Evolutionary conservation across 2,888 invertebrate species (phyloP).

Genomic region (Iselma pallidipennis): DNA sequence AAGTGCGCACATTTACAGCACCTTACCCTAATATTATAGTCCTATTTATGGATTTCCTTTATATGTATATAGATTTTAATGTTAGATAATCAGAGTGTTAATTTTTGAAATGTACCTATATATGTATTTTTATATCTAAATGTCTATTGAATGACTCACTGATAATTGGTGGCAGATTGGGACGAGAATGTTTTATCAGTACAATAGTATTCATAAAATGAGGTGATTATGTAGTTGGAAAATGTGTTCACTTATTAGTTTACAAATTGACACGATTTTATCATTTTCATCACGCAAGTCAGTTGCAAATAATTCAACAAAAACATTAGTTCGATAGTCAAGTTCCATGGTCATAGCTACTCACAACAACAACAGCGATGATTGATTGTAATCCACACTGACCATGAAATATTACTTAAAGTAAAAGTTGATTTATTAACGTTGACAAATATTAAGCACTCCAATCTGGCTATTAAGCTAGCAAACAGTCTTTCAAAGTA

Average conservation of each 20-base stretch:
- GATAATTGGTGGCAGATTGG: not conserved
- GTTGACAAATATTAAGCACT: conserved; percentile 7
- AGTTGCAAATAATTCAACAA: conserved; percentile 7
- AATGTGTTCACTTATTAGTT: conserved; percentile 14
- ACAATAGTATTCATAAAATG: not conserved
- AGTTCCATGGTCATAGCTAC: conserved; percentile 8
- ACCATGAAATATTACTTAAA: conserved; percentile 28
- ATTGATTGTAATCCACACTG: conserved; percentile 26
- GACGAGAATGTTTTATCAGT: not conserved
- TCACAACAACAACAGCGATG: conserved; percentile 19
- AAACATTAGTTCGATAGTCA: conserved; percentile 2
- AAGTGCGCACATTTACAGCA: too few species aligned
- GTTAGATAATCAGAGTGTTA: not conserved
- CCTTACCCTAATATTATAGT: too few species aligned
- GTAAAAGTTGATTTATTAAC: conserved; percentile 14
- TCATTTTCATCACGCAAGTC: conserved; percentile 7
- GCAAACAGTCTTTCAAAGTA: not conserved
- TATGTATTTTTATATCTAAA: not conserved
- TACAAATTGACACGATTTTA: conserved; percentile 14
- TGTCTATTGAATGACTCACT: not conserved
- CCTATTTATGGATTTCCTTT: not conserved
- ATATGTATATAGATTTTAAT: not conserved
- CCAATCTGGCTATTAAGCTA: conserved; percentile 1
- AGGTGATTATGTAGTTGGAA: conserved; percentile 1
- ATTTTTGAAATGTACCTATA: not conserved